phyloP scores from a whole-genome alignment of 53 echinoderm and acorn worm species.

The Paracentrotus lividus region DNA sequence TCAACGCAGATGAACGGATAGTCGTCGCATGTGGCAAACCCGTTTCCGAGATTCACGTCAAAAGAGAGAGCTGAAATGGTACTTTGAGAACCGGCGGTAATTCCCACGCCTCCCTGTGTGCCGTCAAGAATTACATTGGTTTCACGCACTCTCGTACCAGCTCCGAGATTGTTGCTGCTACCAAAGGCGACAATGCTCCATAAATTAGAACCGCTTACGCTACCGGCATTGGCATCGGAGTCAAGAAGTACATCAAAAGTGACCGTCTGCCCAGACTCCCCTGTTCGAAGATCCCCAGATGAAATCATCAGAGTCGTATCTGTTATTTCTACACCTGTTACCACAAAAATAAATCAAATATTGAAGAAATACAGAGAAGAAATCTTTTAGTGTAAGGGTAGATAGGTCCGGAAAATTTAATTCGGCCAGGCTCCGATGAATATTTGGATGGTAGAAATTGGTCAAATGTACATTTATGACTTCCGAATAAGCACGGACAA shows the following conservation, averaged over 20 bases:
- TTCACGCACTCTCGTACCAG: conserved; percentile 59
- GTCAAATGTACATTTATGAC: no score
- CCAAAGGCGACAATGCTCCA: conserved; percentile 78
- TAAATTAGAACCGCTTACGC: conserved; percentile 73
- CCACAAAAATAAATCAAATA: not conserved
- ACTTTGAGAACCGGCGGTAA: conserved; percentile 47
- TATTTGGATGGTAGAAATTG: no score
- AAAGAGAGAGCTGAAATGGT: conserved; percentile 23
- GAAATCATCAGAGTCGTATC: conserved; percentile 48
- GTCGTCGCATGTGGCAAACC: conserved; percentile 34
- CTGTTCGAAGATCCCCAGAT: conserved; percentile 67
- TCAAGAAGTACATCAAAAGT: conserved; percentile 63
- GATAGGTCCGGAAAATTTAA: no score
- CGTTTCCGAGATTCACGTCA: not conserved
- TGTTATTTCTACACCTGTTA: conserved; percentile 83
- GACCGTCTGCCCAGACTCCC: conserved; percentile 56
- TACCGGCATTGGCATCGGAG: conserved; percentile 69
- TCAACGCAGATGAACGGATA: conserved; percentile 37
- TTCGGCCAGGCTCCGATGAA: no score
- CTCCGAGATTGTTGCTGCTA: conserved; percentile 73
- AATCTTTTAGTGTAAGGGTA: no score
- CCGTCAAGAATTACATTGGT: conserved; percentile 43
- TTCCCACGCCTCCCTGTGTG: conserved; percentile 55
- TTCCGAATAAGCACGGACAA: no score
- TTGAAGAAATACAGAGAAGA: no score